Conservation (phyloP, 2,888 invertebrate species). For the Sericinus montela region DNA sequence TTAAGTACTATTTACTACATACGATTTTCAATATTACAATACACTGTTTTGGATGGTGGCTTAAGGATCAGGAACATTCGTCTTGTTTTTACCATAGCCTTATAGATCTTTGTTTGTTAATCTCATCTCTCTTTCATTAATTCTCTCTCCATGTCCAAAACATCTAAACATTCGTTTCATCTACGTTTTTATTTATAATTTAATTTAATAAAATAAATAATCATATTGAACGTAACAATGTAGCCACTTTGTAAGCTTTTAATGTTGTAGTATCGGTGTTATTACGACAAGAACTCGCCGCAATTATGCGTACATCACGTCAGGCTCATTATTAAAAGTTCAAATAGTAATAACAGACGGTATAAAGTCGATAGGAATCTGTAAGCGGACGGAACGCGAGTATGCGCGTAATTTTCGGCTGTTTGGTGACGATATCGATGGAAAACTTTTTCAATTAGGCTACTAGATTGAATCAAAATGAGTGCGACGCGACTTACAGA, state of each 20-base stretch:
- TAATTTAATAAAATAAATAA: slow-evolving; percentile 23
- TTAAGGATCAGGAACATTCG: no score
- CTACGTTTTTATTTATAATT: no score
- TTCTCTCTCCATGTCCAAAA: no score
- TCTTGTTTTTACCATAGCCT: no score
- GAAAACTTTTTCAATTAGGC: slow-evolving; percentile 75
- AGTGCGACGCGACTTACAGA: slow-evolving; percentile 42
- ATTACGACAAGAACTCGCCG: slow-evolving; percentile 37
- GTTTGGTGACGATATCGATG: slow-evolving; percentile 57
- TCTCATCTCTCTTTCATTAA: no score
- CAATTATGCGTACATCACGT: slow-evolving; percentile 40
- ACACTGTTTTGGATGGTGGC: no score
- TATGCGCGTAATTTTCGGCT: slow-evolving; percentile 63
- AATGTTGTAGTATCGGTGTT: slow-evolving; percentile 45
- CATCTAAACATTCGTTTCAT: no score
- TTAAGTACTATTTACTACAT: slow-evolving; percentile 7
- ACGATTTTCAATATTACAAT: no score
- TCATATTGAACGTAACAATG: slow-evolving; percentile 32
- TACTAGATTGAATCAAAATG: slow-evolving; percentile 39
- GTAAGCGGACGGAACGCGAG: slow-evolving; percentile 50
- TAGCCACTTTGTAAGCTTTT: slow-evolving; percentile 53
- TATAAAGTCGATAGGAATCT: slow-evolving; percentile 62
- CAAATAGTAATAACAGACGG: slow-evolving; percentile 63
- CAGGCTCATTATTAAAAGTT: slow-evolving; percentile 66
- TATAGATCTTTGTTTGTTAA: no score